Evolutionary conservation across 2,888 invertebrate genomes (phyloP).

Genomic region (Drosophila ochracea): DNA sequence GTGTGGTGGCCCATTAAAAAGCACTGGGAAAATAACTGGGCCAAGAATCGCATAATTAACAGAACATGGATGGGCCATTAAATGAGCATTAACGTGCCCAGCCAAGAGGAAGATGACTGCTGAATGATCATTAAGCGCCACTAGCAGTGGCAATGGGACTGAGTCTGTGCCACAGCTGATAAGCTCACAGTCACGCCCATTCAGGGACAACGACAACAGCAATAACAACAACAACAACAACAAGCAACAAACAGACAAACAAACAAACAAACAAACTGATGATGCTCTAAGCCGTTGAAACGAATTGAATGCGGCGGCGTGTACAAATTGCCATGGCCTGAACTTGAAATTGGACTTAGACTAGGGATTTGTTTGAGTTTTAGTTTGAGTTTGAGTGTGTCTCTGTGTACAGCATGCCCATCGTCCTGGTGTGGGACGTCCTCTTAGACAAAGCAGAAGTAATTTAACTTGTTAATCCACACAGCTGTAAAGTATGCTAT

Average conservation of each 20-base stretch:
- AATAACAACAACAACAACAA: slow-evolving; percentile 5
- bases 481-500: slow-evolving; percentile 41
- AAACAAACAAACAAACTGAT: slow-evolving; percentile 18
- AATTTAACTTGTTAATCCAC: slow-evolving; percentile 59
- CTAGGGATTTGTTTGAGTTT: slow-evolving; percentile 22
- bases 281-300: slow-evolving; percentile 54
- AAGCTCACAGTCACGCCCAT: slow-evolving; percentile 38
- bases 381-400: not conserved
- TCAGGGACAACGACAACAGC: slow-evolving; percentile 9
- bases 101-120: slow-evolving; percentile 6
- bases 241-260: not conserved
- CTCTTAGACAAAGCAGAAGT: slow-evolving; percentile 34
- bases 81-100: slow-evolving; percentile 58
- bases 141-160: slow-evolving; percentile 22
- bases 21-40: slow-evolving; percentile 66
- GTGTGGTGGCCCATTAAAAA: slow-evolving; percentile 60
- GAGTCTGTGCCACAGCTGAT: slow-evolving; percentile 52
- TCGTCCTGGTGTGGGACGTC: not conserved
- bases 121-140: slow-evolving; percentile 38
- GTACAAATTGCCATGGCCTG: slow-evolving; percentile 47
- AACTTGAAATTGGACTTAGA: slow-evolving; percentile 48
- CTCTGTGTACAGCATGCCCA: not conserved
- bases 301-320: slow-evolving; percentile 36
- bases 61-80: slow-evolving; percentile 61
- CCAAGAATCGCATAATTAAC: slow-evolving; percentile 76